Evolutionary conservation across 2,888 invertebrate genomes (phyloP).

Genomic region (Apotomis betuletana): DNA sequence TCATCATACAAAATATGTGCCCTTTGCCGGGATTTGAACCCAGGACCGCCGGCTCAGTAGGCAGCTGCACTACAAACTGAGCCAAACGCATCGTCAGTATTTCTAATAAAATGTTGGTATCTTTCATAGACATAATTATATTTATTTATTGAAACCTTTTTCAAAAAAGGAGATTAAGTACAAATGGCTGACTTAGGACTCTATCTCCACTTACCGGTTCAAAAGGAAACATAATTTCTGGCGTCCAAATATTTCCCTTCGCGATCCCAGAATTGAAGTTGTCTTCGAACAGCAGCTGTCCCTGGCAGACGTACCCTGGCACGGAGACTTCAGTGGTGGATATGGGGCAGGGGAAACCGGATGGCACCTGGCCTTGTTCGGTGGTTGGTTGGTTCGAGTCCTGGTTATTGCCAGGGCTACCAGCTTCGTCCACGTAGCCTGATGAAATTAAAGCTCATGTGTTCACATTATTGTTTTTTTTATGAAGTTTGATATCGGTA

Average conservation of each 20-base stretch:
- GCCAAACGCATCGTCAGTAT: too few relatives aligned
- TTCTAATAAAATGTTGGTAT: too few relatives aligned
- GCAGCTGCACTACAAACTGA: too few relatives aligned
- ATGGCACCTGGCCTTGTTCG: slow-evolving; percentile 44
- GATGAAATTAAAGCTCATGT: slow-evolving; percentile 15
- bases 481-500: too few relatives aligned
- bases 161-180: too few relatives aligned
- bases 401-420: slow-evolving; percentile 53
- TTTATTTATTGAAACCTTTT: too few relatives aligned
- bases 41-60: too few relatives aligned
- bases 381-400: neutral
- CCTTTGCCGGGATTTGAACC: too few relatives aligned
- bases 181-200: too few relatives aligned
- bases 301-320: slow-evolving; percentile 77
- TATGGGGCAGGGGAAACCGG: slow-evolving; percentile 63
- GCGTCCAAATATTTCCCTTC: slow-evolving; percentile 81
- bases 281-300: slow-evolving; percentile 85
- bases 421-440: slow-evolving; percentile 70
- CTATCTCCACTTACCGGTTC: slow-evolving; percentile 84
- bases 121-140: too few relatives aligned
- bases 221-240: slow-evolving; percentile 83
- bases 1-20: too few relatives aligned
- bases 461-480: too few relatives aligned
- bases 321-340: slow-evolving; percentile 65
- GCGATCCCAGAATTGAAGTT: slow-evolving; percentile 76